These are phyloP conservation scores for Leiothrix lutea DNA, from an alignment of 2,113 vertebrate genomes.

Conservation along the genomic window DNA sequence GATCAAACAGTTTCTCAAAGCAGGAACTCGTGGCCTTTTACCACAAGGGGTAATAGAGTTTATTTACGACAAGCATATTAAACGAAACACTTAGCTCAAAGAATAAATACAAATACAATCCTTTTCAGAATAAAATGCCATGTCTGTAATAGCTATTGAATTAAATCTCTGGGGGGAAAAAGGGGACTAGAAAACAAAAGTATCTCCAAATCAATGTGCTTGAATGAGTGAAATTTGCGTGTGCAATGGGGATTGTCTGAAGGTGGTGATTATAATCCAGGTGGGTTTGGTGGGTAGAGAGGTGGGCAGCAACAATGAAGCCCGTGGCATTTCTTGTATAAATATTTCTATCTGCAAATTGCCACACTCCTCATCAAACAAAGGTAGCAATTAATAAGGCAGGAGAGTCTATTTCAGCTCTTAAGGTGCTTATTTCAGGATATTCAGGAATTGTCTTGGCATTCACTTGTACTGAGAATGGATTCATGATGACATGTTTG, in stretches of 20 bases:
- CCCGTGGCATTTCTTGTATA: neutral
- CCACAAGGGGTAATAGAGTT: neutral
- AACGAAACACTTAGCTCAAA: neutral
- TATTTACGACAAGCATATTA: neutral
- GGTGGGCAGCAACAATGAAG: neutral
- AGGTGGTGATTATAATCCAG: neutral
- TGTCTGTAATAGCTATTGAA: neutral
- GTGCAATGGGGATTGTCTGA: neutral
- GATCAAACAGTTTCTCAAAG: neutral
- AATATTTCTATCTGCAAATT: neutral
- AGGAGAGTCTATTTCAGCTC: neutral
- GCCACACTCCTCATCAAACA: neutral
- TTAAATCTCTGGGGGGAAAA: neutral
- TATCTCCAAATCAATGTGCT: neutral
- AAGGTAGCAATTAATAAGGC: neutral
- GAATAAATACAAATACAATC: neutral
- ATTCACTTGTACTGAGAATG: neutral
- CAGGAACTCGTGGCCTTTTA: neutral
- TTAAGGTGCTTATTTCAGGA: neutral
- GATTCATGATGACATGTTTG: neutral
- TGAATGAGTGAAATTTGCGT: neutral
- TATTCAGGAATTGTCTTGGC: neutral
- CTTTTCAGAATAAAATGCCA: neutral
- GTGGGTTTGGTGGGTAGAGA: neutral
- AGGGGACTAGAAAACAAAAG: neutral